Base-by-base conservation (phyloP, 2,797 vertebrate genomes). In the Carduelis carduelis region DNA sequence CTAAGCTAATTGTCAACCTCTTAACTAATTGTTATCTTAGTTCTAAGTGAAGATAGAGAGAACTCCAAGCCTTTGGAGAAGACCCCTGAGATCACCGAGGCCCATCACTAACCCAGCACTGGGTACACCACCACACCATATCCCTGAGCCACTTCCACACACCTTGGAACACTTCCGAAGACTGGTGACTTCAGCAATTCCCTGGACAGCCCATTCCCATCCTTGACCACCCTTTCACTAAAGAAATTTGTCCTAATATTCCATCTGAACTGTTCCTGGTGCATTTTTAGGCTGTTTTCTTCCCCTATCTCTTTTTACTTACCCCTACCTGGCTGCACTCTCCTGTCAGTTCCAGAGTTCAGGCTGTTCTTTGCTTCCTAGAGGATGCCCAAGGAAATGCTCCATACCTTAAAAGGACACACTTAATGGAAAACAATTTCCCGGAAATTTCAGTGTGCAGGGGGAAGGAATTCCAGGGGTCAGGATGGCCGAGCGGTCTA, bases 401-500 rank as follows among this genome's bases (percentile, higher is more conserved):
- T 28, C 5, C 41, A 14, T 27, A 5, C 13, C 0, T 7, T 13
- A 8, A 11, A 34, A 64, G 19, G 47, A 16, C 23, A n/a, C 0
- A 0, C 1, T 8, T 0, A 0, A 11, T 4, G 10, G 13, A 19
- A 77, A 39, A 21, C 2, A 20, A 22, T 30, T 30, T 57, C 5
- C 17, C 64, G 7, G 26, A 18, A 19, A 41, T 26, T 28, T 12
- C 1, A 17, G 22, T 26, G 41, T 1, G 7, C 7, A 32, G n/a
- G 35, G 35, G 35, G 8, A 35, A 35, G 0, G 0, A 0, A 0
- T 0, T 0, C 0, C 17, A 32, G 0, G 1, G 8, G 97, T 98
- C 97, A 98, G 97, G 98, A 98, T 98, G 98, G 98, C 98, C 97
- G 96, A 98, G 98, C 96, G 96, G 97, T 98, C 98, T 98, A 98